phyloP scores from a whole-genome alignment of 2,113 vertebrate genomes.

The Bombycilla garrulus region DNA sequence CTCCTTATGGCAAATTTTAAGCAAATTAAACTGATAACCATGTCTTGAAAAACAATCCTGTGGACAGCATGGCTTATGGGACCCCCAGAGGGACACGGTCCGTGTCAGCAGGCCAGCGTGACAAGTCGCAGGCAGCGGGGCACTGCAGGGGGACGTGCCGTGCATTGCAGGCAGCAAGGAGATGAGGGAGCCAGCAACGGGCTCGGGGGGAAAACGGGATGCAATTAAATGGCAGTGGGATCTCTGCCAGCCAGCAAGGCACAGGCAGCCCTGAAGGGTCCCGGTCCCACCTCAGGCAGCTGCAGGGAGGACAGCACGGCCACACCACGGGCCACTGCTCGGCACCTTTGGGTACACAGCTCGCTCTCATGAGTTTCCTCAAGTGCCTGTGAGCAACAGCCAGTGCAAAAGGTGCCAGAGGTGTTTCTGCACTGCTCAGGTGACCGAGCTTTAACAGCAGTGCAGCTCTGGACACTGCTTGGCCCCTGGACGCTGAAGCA shows the following conservation, averaged over 20 bases:
- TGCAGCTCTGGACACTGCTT: not conserved
- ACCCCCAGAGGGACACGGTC: not conserved
- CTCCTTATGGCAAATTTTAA: conserved; percentile 13
- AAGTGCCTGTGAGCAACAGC: not conserved
- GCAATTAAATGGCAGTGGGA: not conserved
- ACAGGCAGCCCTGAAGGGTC: not conserved
- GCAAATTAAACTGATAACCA: conserved; percentile 44
- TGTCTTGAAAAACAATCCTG: not conserved
- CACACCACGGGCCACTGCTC: not conserved
- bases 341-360: not conserved
- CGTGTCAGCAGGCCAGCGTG: not conserved
- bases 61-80: not conserved
- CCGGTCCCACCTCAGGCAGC: not conserved
- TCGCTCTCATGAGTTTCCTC: accelerated
- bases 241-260: not conserved
- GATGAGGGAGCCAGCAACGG: accelerated
- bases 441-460: accelerated
- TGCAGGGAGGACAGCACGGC: not conserved
- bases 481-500: accelerated
- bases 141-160: not conserved
- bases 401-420: not conserved
- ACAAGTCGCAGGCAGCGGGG: not conserved
- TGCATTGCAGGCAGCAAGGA: not conserved
- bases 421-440: not conserved
- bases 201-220: accelerated